phyloP scores from a whole-genome alignment of 1,140 invertebrate genomes.

The Tetragonula clypearis region DNA sequence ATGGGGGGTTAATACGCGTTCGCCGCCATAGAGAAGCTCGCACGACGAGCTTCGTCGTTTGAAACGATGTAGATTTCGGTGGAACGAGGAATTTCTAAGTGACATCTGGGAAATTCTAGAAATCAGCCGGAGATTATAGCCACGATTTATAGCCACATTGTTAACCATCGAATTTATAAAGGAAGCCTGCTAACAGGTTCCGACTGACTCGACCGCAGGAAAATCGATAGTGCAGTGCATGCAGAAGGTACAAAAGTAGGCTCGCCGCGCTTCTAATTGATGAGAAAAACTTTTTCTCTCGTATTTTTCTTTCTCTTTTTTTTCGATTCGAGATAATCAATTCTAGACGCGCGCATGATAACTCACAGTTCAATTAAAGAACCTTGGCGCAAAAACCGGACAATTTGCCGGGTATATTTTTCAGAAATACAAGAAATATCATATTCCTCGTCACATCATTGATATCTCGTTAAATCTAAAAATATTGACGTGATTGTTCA shows the following conservation, averaged over 20 bases:
- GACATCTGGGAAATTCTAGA: slow-evolving; percentile 35
- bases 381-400: too few relatives aligned
- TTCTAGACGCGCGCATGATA: background rate
- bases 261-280: background rate
- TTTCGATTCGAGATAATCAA: background rate
- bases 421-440: too few relatives aligned
- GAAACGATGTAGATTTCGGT: background rate
- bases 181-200: background rate
- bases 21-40: too few relatives aligned
- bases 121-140: slow-evolving; percentile 44
- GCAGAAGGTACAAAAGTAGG: slow-evolving; percentile 1
- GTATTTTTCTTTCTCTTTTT: background rate
- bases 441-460: too few relatives aligned
- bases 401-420: too few relatives aligned
- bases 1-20: too few relatives aligned
- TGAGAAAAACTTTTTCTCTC: background rate
- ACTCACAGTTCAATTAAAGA: too few relatives aligned
- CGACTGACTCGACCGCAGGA: background rate
- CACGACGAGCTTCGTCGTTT: background rate
- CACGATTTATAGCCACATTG: slow-evolving; percentile 29
- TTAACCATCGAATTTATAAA: slow-evolving; percentile 46
- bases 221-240: slow-evolving; percentile 42
- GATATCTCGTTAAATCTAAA: too few relatives aligned
- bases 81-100: slow-evolving; percentile 34
- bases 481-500: too few relatives aligned